Conservation (phyloP, 1,140 invertebrate genomes). For the Orius insidiosus region DNA sequence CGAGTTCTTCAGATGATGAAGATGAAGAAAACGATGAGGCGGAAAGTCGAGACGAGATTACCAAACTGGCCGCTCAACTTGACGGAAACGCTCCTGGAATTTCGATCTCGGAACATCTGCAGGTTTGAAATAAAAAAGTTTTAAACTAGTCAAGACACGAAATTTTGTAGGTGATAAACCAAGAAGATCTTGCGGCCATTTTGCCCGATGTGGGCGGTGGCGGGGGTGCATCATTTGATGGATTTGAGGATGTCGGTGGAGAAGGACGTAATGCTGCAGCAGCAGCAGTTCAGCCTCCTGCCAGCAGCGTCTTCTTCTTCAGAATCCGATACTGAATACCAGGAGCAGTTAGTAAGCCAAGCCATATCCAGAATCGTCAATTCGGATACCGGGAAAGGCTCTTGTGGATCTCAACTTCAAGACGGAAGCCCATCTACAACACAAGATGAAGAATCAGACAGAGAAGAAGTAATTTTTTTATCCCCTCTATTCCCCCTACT, state of each 20-base stretch:
- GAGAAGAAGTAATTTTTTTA: constrained; percentile 25
- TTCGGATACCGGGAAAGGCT: constrained; percentile 33
- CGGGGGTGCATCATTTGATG: constrained; percentile 33
- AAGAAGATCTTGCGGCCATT: constrained; percentile 48
- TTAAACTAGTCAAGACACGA: too few species aligned
- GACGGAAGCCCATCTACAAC: constrained; percentile 29
- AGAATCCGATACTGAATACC: constrained; percentile 45
- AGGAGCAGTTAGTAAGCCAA: constrained; percentile 41
- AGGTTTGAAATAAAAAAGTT: constrained; percentile 14
- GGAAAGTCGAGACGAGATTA: constrained; percentile 16
- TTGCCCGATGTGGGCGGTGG: constrained; percentile 39
- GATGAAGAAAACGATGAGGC: constrained; percentile 15
- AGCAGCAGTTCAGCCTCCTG: background rate
- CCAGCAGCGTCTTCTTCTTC: constrained; percentile 15
- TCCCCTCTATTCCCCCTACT: too few species aligned
- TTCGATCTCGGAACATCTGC: constrained; percentile 21
- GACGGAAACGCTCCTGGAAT: constrained; percentile 14
- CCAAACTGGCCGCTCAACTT: constrained; percentile 20
- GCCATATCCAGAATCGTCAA: constrained; percentile 32
- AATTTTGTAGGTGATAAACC: constrained; percentile 37
- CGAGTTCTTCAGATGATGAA: constrained; percentile 13
- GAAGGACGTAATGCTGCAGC: constrained; percentile 19
- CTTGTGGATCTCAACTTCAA: constrained; percentile 29
- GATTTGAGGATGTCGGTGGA: constrained; percentile 32
- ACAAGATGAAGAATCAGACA: constrained; percentile 23